These are phyloP conservation scores for Peromyscus leucopus DNA, from an alignment of 2,113 vertebrate species.

Conservation along the genomic window DNA sequence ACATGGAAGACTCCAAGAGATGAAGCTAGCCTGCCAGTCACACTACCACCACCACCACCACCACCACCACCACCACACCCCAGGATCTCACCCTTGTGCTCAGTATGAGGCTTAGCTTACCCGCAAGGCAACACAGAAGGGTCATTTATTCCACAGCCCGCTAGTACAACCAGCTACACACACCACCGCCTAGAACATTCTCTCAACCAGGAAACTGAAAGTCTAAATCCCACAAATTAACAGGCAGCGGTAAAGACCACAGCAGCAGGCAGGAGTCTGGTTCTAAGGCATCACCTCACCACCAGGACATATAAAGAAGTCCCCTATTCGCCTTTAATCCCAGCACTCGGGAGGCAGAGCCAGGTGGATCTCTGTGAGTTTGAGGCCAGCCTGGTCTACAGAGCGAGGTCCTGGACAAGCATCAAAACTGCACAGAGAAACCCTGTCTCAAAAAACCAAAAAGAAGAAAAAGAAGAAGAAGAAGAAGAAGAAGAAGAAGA, in stretches of 20 bases:
- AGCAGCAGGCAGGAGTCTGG: not conserved
- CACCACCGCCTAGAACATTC: slow-evolving; percentile 4
- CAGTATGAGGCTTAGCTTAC: slow-evolving; percentile 60
- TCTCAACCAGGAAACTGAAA: slow-evolving; percentile 69
- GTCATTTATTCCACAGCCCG: slow-evolving; percentile 62
- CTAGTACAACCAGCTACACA: slow-evolving; percentile 10
- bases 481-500: rapidly evolving
- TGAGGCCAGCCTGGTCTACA: too few species aligned
- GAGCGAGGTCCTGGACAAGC: too few species aligned
- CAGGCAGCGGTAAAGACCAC: not conserved
- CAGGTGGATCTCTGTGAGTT: too few species aligned
- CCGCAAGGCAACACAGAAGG: slow-evolving; percentile 59
- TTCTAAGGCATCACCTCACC: not conserved
- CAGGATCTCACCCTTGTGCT: slow-evolving; percentile 22
- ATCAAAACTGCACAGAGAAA: too few species aligned
- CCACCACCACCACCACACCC: not conserved
- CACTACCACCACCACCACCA: not conserved
- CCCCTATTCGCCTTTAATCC: not conserved
- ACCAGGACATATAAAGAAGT: not conserved
- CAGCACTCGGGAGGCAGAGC: too few species aligned
- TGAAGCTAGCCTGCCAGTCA: slow-evolving; percentile 54
- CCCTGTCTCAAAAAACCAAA: too few species aligned
- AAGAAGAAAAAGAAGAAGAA: too few species aligned
- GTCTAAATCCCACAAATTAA: slow-evolving; percentile 50
- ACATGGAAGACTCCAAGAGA: slow-evolving; percentile 51